Evolutionary conservation across 2,797 vertebrate genomes (phyloP).

Genomic region (Cyclura pinguis): DNA sequence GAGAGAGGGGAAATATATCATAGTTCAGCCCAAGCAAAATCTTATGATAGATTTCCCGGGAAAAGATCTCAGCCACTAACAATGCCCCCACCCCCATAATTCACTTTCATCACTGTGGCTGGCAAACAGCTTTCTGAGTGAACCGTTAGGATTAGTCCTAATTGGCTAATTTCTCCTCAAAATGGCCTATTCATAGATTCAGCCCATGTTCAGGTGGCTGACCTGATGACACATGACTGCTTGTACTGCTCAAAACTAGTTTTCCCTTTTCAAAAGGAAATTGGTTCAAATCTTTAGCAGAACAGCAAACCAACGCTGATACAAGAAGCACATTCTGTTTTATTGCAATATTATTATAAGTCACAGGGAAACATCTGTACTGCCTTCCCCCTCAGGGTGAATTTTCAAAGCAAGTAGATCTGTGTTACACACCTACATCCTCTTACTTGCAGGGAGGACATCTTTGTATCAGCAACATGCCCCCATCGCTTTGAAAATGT

Average conservation of each 20-base stretch:
- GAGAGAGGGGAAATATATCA: too few relatives aligned
- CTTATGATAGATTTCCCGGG: too few relatives aligned
- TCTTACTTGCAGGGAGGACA: constrained; percentile 77
- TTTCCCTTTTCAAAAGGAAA: constrained; percentile 30
- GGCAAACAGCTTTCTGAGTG: background rate
- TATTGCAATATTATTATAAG: constrained; percentile 43
- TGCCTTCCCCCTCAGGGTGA: constrained; percentile 70
- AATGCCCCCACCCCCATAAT: too few relatives aligned
- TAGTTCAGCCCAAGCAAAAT: too few relatives aligned
- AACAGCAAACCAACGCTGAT: constrained; percentile 50
- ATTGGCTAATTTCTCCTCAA: background rate
- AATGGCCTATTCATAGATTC: background rate
- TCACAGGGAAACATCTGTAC: constrained; percentile 69
- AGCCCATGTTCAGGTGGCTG: background rate
- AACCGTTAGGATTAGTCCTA: background rate
- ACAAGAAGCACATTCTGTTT: background rate
- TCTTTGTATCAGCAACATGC: constrained; percentile 71
- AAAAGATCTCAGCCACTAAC: background rate
- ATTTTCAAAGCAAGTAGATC: constrained; percentile 74
- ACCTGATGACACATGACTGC: background rate
- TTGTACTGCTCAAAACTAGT: too few relatives aligned
- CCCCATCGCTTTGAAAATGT: constrained; percentile 75
- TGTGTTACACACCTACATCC: constrained; percentile 55
- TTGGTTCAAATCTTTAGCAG: constrained; percentile 55
- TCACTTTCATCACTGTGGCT: background rate